A percentile compares a stretch with the other conserved stretches of the same genome.
These are phyloP conservation scores for Pangasianodon gigas DNA, from an alignment of 2,113 vertebrate species.

Conservation along the genomic window DNA sequence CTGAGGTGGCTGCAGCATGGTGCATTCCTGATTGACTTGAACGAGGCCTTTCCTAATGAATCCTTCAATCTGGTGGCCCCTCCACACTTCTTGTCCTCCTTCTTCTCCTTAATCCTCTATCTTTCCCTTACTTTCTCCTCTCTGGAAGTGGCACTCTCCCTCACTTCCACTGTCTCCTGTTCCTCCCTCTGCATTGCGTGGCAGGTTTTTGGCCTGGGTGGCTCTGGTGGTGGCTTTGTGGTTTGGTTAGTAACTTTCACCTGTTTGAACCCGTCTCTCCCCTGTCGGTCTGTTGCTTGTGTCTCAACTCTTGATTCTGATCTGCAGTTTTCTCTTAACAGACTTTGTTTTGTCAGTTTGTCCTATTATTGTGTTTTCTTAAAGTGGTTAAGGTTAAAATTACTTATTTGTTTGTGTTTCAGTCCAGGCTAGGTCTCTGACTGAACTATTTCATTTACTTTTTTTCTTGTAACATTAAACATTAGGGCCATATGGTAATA, in stretches of 20 bases:
- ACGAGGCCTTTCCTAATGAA: constrained; percentile 60
- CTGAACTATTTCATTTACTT: neutral
- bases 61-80: constrained; percentile 57
- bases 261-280: constrained; percentile 68
- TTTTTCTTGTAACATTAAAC: constrained; percentile 2
- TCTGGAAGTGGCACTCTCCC: constrained; percentile 68
- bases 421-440: neutral
- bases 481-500: neutral
- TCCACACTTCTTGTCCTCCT: constrained; percentile 43
- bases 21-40: constrained; percentile 76
- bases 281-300: constrained; percentile 79
- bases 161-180: constrained; percentile 50
- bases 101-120: constrained; percentile 46
- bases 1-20: constrained; percentile 76
- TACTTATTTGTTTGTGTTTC: constrained; percentile 3
- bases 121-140: constrained; percentile 53
- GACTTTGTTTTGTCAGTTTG: constrained; percentile 69
- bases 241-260: constrained; percentile 52
- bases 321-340: constrained; percentile 66
- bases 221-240: constrained; percentile 44
- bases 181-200: constrained; percentile 51
- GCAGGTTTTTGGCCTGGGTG: constrained; percentile 48
- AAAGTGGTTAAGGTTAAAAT: constrained; percentile 42
- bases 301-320: constrained; percentile 68
- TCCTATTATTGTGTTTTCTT: constrained; percentile 65